These are phyloP conservation scores for Promerops cafer DNA, from an alignment of 2,113 vertebrate species.

Conservation along the genomic window DNA sequence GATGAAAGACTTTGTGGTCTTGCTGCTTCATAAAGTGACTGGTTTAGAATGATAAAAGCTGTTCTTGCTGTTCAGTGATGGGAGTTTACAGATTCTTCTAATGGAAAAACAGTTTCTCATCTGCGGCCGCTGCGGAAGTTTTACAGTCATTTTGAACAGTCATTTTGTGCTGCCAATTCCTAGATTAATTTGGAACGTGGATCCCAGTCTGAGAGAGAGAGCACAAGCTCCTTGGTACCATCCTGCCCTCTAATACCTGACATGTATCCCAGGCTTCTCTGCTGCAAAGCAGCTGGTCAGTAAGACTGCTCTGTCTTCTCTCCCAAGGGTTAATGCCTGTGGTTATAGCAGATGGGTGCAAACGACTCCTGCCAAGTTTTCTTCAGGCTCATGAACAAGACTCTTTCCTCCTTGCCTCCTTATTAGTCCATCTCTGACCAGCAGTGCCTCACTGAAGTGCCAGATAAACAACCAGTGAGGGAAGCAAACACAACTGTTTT, in stretches of 20 bases:
- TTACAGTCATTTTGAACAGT: conserved; percentile 12
- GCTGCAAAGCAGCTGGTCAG: neutral
- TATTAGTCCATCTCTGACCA: conserved; percentile 62
- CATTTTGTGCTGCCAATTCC: neutral
- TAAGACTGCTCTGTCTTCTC: neutral
- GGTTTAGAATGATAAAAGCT: conserved; percentile 53
- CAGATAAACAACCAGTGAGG: conserved; percentile 35
- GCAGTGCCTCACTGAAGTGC: conserved; percentile 1
- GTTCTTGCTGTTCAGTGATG: conserved; percentile 5
- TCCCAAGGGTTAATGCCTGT: conserved; percentile 27
- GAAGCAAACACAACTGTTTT: conserved; percentile 18
- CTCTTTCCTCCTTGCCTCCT: conserved; percentile 45
- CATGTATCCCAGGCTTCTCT: neutral
- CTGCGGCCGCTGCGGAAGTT: neutral
- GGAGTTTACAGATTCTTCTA: conserved; percentile 1
- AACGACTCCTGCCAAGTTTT: conserved; percentile 25
- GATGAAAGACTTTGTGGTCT: conserved; percentile 37
- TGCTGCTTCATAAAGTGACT: conserved; percentile 13
- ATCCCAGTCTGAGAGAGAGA: neutral
- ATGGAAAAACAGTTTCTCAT: neutral
- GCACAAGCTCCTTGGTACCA: neutral
- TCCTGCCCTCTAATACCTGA: neutral
- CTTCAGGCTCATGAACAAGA: neutral
- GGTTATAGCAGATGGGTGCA: conserved; percentile 31
- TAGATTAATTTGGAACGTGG: neutral